Percentiles rank a stretch among this genome's conserved stretches.
phyloP scores from a whole-genome alignment of 2,888 invertebrate genomes.

The Phalera bucephala region DNA sequence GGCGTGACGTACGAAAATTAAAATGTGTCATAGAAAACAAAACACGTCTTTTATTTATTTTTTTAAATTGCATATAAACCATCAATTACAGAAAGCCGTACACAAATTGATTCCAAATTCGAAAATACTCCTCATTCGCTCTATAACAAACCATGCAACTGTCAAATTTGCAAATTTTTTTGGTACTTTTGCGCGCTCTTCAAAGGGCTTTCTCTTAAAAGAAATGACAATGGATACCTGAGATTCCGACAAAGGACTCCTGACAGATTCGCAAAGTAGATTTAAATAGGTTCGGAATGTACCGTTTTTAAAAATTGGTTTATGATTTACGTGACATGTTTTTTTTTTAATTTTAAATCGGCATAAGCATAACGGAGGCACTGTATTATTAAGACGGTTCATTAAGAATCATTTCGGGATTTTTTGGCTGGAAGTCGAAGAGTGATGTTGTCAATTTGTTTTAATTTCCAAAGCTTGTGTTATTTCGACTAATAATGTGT shows the following conservation, averaged over 20 bases:
- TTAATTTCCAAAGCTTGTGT: too few species aligned
- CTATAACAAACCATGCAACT: conserved; percentile 18
- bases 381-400: too few species aligned
- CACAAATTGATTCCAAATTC: conserved; percentile 8
- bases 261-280: conserved; percentile 39
- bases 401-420: too few species aligned
- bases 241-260: conserved; percentile 31
- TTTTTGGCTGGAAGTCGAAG: too few species aligned
- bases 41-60: too few species aligned
- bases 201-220: conserved; percentile 19
- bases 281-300: conserved; percentile 23
- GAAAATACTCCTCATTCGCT: too few species aligned
- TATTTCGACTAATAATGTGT: too few species aligned
- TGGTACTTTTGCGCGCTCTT: conserved; percentile 35
- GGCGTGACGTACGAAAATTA: too few species aligned
- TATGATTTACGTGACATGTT: conserved; percentile 31
- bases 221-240: conserved; percentile 37
- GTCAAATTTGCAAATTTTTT: conserved; percentile 22
- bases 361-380: neutral
- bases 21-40: too few species aligned
- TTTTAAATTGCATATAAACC: neutral
- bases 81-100: neutral
- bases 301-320: conserved; percentile 25
- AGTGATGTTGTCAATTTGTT: too few species aligned
- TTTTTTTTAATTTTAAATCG: conserved; percentile 4